Base-by-base conservation (phyloP, 2,113 vertebrate genomes). In the Eolophus roseicapilla region DNA sequence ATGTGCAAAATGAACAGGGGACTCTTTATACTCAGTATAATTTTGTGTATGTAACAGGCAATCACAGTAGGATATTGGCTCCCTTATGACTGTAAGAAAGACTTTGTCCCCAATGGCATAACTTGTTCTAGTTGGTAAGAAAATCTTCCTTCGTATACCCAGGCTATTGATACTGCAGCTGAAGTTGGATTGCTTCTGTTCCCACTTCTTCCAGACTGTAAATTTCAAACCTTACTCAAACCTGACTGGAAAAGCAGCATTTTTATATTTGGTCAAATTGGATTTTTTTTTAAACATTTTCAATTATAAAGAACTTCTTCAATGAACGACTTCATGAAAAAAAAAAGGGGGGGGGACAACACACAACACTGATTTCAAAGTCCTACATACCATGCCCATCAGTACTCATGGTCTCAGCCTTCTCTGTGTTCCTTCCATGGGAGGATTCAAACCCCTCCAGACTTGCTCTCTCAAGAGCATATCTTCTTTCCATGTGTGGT, bases 401-500 rank as follows among this genome's bases (percentile, higher is more conserved):
- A 69, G 7, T 44, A 37, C 28, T 52, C 41, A 33, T 29, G 41
- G 17, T 59, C 17, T 64, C 33, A 50, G 25, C 23, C 12, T 69
- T 13, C 15, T 5, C 35, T 12, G 1, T 55, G 12, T 65, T 80
- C 67, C 53, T 82, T 35, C 50, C 63, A 63, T 33, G 23, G 37
- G 85, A 80, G 21, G 37, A 85, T 74, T 63, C 68, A 49, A 35
- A 49, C 28, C 16, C 13, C 16, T 59, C 12, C n/a, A 82, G 49
- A 43, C 5, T 43, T 4, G 1, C 27, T 49, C 13, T 65, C 35
- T 69, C 33, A 13, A 35, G 73, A 53, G 17, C 0, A 0, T 33
- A 20, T 70, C 31, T 37, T 84, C 35, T 43, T 73, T 64, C 41
- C 11, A 1, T 0, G 10, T 35, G 27, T 65, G 28, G 62, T 60